Evolutionary conservation across 2,888 invertebrate species (phyloP), one percentile per base, ranked within the genome.

Genomic region (Cosmia trapezina): DNA sequence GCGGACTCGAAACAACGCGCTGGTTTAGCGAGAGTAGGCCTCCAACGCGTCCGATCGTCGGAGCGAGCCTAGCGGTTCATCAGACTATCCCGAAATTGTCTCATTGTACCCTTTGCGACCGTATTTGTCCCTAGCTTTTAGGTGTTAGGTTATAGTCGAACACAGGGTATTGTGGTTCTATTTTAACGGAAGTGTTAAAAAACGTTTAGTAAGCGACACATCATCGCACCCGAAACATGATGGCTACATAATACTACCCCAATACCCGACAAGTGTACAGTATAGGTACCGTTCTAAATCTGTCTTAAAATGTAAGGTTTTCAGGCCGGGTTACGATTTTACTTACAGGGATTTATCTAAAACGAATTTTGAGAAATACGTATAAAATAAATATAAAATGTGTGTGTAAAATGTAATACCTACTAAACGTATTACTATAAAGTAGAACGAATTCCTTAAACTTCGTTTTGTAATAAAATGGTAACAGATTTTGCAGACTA

Each of bases 161-260:
- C 95, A 95, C 96, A 96, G 96, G 96, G 96, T 96, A 96, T 96
- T 96, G 96, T 93, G 96, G 96, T 96, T 95, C 95, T 96, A 95
- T 96, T 95, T 95, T 95, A 94, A 87, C 90, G 94, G 93, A 94
- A 89, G 94, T 91, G 94, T 93, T 93, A 90, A 89, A 94, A 91
- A 90, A 93, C 91, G 94, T 92, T 92, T 89, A 86, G 93, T 93
- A 93, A 92, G 92, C 90, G 91, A 89, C 83, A 83, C 89, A 88
- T 89, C 89, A 88, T 89, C 87, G 92, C 91, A 92, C 90, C 93
- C 90, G 90, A 90, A 86, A 89, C 86, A 88, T 84, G 91, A 88
- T 88, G 93, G 91, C 90, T 91, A 90, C 89, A 89, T 91, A 95
- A 96, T 95, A 96, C 95, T 95, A 95, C 96, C 96, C 89, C 96